phyloP scores from a whole-genome alignment of 2,888 invertebrate genomes.

The Synergus umbraculus region DNA sequence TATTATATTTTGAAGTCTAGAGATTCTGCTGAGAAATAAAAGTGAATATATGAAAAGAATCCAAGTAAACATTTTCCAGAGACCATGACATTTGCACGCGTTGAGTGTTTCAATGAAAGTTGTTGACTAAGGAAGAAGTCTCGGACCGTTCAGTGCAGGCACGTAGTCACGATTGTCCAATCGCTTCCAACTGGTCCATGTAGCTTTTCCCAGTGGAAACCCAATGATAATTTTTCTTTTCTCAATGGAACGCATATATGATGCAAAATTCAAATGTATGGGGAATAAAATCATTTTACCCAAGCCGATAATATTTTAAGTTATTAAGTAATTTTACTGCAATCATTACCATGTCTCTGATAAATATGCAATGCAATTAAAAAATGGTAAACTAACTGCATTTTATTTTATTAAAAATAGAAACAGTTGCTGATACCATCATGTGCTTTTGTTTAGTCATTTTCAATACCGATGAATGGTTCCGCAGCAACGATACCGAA shows the following conservation, averaged over 20 bases:
- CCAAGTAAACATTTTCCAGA: background rate
- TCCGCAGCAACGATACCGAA: background rate
- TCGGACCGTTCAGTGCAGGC: background rate
- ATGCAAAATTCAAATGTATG: background rate
- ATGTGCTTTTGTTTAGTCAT: no score
- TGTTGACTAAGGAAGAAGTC: constrained; percentile 4
- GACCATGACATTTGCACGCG: background rate
- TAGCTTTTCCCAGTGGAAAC: background rate
- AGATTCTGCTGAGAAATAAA: constrained; percentile 3
- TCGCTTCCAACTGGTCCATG: background rate
- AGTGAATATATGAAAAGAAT: background rate
- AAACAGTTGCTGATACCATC: no score
- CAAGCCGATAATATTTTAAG: background rate
- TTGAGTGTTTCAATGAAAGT: constrained; percentile 6
- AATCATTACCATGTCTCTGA: background rate
- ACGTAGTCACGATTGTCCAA: background rate
- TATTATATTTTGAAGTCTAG: background rate
- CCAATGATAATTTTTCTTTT: constrained; percentile 5
- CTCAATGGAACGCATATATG: background rate
- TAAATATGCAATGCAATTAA: background rate
- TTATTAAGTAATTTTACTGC: constrained; percentile 10
- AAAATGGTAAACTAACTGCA: no score
- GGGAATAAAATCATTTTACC: constrained; percentile 5
- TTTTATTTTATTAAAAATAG: no score
- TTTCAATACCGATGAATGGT: background rate